A percentile compares a stretch with the other conserved stretches of the same genome.
Conservation (phyloP, 1,140 invertebrate species). For the Asobara japonica region DNA sequence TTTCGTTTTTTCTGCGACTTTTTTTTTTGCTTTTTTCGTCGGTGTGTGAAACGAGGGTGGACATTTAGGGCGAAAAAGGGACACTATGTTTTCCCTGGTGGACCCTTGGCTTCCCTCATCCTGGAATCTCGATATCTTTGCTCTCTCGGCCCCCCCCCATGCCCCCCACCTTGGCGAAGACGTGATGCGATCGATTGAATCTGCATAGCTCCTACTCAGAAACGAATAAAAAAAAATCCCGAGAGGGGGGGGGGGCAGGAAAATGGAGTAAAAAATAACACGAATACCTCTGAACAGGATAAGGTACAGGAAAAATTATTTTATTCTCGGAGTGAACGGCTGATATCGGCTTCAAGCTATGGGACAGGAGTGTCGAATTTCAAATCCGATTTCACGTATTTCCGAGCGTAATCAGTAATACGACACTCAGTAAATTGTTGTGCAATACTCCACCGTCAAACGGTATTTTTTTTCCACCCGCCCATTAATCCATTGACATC, state of each 20-base stretch:
- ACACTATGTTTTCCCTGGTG: conserved; percentile 52
- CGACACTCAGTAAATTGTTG: conserved; percentile 18
- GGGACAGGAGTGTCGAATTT: conserved; percentile 18
- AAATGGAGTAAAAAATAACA: conserved; percentile 9
- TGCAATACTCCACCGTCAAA: background rate
- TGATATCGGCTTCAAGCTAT: conserved; percentile 1
- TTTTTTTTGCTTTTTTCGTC: conserved; percentile 26
- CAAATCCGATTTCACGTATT: conserved; percentile 28
- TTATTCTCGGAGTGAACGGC: conserved; percentile 14
- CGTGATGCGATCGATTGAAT: conserved; percentile 48
- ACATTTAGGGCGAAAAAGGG: conserved; percentile 60
- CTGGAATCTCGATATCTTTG: conserved; percentile 46
- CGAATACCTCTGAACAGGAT: conserved; percentile 14
- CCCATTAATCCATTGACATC: background rate
- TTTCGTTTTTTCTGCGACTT: background rate
- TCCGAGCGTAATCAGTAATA: conserved; percentile 24
- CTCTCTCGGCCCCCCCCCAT: background rate
- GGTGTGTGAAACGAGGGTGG: conserved; percentile 47
- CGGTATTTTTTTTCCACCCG: background rate
- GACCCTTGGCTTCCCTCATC: conserved; percentile 36
- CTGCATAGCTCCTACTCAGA: conserved; percentile 47
- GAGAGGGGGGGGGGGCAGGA: background rate
- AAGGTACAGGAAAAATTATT: conserved; percentile 26
- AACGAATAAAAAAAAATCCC: background rate
- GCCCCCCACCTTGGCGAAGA: background rate